These are phyloP conservation scores for Mystacides longicornis DNA, from an alignment of 2,888 invertebrate genomes.

Conservation along the genomic window DNA sequence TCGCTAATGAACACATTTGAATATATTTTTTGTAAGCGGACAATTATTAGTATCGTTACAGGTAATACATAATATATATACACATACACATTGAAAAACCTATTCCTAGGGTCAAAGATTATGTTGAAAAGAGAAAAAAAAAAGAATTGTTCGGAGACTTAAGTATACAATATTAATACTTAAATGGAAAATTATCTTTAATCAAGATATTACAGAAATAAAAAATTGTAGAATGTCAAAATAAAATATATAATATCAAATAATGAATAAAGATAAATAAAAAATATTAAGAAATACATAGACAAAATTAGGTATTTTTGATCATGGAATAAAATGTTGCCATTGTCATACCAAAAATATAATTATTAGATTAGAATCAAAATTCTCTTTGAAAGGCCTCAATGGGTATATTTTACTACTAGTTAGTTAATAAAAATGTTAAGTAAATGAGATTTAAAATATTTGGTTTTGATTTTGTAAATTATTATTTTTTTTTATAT, in stretches of 20 bases:
- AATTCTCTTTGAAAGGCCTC: slow-evolving; percentile 13
- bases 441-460: no score
- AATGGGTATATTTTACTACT: slow-evolving; percentile 9
- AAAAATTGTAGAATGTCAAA: background rate
- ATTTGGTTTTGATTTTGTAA: no score
- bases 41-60: no score
- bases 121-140: background rate
- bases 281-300: background rate
- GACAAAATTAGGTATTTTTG: no score
- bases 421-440: background rate
- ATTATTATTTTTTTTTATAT: no score
- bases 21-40: slow-evolving; percentile 8
- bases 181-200: background rate
- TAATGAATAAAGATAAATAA: background rate
- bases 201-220: background rate
- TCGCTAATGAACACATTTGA: slow-evolving; percentile 14
- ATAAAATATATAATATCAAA: background rate
- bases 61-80: background rate
- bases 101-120: background rate
- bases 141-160: background rate
- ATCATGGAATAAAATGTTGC: no score
- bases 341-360: background rate
- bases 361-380: background rate
- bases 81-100: background rate
- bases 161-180: background rate